Base-by-base conservation (phyloP, 2,888 invertebrate species). In the Oeneis ivallda region DNA sequence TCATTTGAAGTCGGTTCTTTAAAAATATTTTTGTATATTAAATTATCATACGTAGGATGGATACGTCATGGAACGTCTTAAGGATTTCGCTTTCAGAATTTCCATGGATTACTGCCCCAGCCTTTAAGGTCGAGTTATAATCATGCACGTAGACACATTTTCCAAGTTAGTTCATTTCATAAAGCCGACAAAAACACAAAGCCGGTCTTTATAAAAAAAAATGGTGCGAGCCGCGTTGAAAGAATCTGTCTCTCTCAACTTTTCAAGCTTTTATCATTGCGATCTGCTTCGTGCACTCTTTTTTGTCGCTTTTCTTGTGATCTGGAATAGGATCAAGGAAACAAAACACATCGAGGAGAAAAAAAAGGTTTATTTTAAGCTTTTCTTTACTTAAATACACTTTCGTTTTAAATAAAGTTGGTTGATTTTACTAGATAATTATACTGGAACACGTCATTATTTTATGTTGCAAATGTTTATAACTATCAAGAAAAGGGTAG, bases 181-280 rank as follows among this genome's bases (percentile, higher is more conserved):
- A 15, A 54, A 39, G 4, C 17, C n/a, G 15, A 39, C 15, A 39
- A 37, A 53, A 54, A 37, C 54, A 39, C 54, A 54, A 54, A 54
- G 39, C 8, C 17, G 9, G 37, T 54, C 15, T 37, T 54, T 4
- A 39, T 13, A 52, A 13, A 52, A 53, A 52, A 13, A 52, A 53
- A 32, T 3, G 7, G 54, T 26, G 26, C 37, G 17, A 37, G 15
- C 37, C 37, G 15, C 11, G 11, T 54, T 11, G 52, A 54, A 37
- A 54, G 54, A 39, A 11, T 3, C 39, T 37, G 54, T 54, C 54
- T 37, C 54, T 8, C 39, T 54, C 37, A 17, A 39, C 39, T 54
- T 54, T 54, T 39, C n/a, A 17, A 37, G 15, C 37, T 37, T 54
- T 54, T 54, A 54, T 54, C 54, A 17, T 37, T 54, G 17, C 37